Evolutionary conservation across 2,888 invertebrate species (phyloP), one percentile per base, ranked within the genome.

Genomic region (Lochmaea capreae): DNA sequence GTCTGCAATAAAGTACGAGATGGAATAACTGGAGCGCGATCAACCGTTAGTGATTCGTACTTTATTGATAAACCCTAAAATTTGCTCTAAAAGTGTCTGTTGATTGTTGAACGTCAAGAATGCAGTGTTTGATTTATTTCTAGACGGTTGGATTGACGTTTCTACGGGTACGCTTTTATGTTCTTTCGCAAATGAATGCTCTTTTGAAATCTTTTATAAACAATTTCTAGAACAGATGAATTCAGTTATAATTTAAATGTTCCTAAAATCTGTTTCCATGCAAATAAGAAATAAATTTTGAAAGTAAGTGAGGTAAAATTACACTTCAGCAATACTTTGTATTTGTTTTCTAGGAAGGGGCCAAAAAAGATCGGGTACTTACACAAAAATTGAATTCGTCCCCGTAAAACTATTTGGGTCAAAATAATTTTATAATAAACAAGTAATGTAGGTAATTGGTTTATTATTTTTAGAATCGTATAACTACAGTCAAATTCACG

Each of bases 41-140:
- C 67, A 67, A 58, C 58, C 67, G 67, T 67, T 59, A 67, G 59
- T 67, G 67, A 67, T 67, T 67, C 59, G 67, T 58, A 67, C 46
- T 67, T 67, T 67, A 67, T 67, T 67, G 58, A 67, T 46, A 67
- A 67, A 52, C 67, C 67, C 67, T 58, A 59, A 67, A 67, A 67
- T 67, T 58, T 67, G 67, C 46, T 67, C 67, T 67, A 59, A 67
- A 67, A 58, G 59, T 67, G 59, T 59, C 46, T 67, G 67, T 33
- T 67, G 58, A 58, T 43, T 67, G 67, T 67, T 59, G 67, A 67
- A 59, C 67, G 58, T 59, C 46, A 59, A 59, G 67, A 67, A 46
- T 39, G 67, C 46, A 39, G 43, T 58, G 59, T 67, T 67, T 58
- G 67, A 67, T 67, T 67, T 67, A 67, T 67, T 67, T 59, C 59